Percentiles rank a stretch among this genome's conserved stretches.
phyloP scores from a whole-genome alignment of 2,888 invertebrate species.

The Belgica antarctica region DNA sequence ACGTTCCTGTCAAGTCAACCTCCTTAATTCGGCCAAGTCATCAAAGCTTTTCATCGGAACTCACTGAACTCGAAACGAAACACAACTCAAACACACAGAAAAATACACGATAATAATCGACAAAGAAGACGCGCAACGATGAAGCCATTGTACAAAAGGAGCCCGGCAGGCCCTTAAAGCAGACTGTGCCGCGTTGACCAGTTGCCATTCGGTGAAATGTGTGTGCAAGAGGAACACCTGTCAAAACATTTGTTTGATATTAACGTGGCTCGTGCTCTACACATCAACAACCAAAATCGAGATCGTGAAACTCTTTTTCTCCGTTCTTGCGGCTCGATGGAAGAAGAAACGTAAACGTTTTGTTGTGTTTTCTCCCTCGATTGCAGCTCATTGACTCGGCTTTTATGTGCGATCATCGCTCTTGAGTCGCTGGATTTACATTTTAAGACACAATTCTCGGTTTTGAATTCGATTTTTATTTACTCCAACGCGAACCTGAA shows the following conservation, averaged over 20 bases:
- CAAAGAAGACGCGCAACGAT: not conserved
- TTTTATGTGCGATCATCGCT: conserved; percentile 13
- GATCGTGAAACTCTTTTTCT: not conserved
- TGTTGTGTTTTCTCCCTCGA: not conserved
- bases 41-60: not conserved
- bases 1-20: no score
- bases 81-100: conserved; percentile 1
- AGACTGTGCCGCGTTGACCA: conserved; percentile 13
- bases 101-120: not conserved
- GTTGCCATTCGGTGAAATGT: conserved; percentile 6
- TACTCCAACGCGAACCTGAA: not conserved
- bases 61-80: not conserved
- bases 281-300: not conserved
- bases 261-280: conserved; percentile 30
- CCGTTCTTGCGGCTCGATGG: not conserved
- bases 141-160: conserved; percentile 1
- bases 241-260: conserved; percentile 44
- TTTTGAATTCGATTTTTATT: not conserved
- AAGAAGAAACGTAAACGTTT: not conserved
- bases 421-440: conserved; percentile 3
- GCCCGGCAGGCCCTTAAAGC: not conserved
- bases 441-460: not conserved
- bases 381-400: conserved; percentile 18
- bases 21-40: no score
- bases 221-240: conserved; percentile 37